Percentiles rank a stretch among this genome's conserved stretches.
Evolutionary conservation across 1,140 invertebrate genomes (phyloP).

Genomic region (Drusus annulatus): DNA sequence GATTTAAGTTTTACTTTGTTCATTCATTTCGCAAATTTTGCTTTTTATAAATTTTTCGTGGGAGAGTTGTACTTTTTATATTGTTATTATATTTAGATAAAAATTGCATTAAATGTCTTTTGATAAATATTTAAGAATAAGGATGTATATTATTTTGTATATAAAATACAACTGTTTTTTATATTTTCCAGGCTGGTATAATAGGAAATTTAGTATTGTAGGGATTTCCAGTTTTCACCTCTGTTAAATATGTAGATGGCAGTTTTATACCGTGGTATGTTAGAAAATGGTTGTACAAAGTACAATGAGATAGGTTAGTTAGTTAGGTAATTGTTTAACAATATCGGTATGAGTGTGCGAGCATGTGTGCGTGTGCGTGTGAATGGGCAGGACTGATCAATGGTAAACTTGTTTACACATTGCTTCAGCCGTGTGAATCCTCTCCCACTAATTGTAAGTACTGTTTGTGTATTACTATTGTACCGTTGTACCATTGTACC

Average conservation of each 20-base stretch:
- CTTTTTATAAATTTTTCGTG: slow-evolving; percentile 25
- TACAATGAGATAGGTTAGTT: slow-evolving; percentile 60
- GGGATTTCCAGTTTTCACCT: slow-evolving; percentile 58
- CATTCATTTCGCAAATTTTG: slow-evolving; percentile 32
- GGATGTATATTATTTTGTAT: slow-evolving; percentile 44
- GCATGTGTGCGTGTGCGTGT: slow-evolving; percentile 17
- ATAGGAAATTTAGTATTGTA: slow-evolving; percentile 52
- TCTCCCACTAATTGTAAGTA: slow-evolving; percentile 55
- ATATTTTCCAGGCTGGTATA: slow-evolving; percentile 46
- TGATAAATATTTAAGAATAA: slow-evolving; percentile 40
- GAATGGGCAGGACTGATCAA: slow-evolving; percentile 41
- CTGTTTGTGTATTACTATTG: slow-evolving; percentile 38
- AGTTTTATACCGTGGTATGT: slow-evolving; percentile 60
- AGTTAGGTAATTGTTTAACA: slow-evolving; percentile 61
- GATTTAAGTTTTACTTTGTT: slow-evolving; percentile 42
- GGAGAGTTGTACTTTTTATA: slow-evolving; percentile 28
- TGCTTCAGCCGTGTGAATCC: slow-evolving; percentile 36
- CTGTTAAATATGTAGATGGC: slow-evolving; percentile 60
- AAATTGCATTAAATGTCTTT: slow-evolving; percentile 43
- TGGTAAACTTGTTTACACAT: slow-evolving; percentile 51
- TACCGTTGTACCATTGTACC: slow-evolving; percentile 45
- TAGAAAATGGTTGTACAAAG: slow-evolving; percentile 60
- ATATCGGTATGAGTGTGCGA: slow-evolving; percentile 55
- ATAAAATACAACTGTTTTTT: slow-evolving; percentile 35
- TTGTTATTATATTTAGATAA: slow-evolving; percentile 42